These are phyloP conservation scores for Chelonia mydas DNA, from an alignment of 2,797 vertebrate genomes.

Conservation along the genomic window DNA sequence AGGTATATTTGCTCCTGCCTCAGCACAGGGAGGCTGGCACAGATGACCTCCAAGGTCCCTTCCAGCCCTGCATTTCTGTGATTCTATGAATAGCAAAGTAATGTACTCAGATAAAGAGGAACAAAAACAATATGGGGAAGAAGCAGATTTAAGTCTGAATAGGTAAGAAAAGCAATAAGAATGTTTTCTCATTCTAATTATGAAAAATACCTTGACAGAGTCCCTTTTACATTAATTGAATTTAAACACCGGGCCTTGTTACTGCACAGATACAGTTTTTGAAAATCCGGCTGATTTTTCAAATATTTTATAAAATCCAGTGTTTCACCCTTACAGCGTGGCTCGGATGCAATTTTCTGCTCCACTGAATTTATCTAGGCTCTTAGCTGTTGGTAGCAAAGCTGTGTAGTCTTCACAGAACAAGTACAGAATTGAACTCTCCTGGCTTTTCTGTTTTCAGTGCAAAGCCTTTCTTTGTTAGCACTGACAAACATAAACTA, in stretches of 20 bases:
- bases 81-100: not conserved
- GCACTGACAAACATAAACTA: not conserved
- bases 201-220: constrained; percentile 49
- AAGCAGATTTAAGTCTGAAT: not conserved
- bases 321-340: constrained; percentile 52
- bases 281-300: constrained; percentile 57
- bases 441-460: constrained; percentile 45
- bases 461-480: constrained; percentile 45
- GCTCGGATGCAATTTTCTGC: constrained; percentile 77
- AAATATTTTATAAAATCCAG: constrained; percentile 65
- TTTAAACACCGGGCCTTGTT: constrained; percentile 42
- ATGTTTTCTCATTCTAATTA: not conserved
- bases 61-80: not conserved
- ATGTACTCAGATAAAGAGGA: not conserved
- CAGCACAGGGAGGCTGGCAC: not conserved
- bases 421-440: constrained; percentile 48
- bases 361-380: constrained; percentile 70
- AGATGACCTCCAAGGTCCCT: not conserved
- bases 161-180: constrained; percentile 10
- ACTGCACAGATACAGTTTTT: constrained; percentile 29
- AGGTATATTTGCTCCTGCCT: not conserved
- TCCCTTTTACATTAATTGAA: constrained; percentile 62
- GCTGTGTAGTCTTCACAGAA: constrained; percentile 42
- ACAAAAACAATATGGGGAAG: constrained; percentile 20
- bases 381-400: constrained; percentile 58